Percentiles rank a stretch among this genome's conserved stretches.
phyloP scores from a whole-genome alignment of 1,140 invertebrate genomes.

The Cheumatopsyche charites region DNA sequence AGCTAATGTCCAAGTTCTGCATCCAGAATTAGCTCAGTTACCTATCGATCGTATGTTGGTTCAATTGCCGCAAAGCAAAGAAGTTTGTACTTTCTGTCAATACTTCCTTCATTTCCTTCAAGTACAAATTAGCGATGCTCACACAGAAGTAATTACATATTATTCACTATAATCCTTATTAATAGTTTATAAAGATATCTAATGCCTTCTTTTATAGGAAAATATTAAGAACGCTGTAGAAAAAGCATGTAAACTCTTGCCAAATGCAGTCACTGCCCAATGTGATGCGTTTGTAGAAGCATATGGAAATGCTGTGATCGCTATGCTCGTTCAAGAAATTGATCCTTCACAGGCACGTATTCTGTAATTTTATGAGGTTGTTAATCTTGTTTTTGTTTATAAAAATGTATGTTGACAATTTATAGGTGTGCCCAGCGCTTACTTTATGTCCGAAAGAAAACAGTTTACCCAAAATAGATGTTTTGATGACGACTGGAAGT shows the following conservation, averaged over 20 bases:
- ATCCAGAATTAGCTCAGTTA: slow-evolving; percentile 61
- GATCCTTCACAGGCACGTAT: slow-evolving; percentile 71
- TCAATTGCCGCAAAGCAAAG: slow-evolving; percentile 58
- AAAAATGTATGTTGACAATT: slow-evolving; percentile 10
- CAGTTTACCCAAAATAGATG: slow-evolving; percentile 61
- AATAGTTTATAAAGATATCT: no score
- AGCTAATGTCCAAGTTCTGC: slow-evolving; percentile 50
- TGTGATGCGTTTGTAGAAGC: slow-evolving; percentile 78
- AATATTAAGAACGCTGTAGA: slow-evolving; percentile 69
- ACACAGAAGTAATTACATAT: slow-evolving; percentile 65
- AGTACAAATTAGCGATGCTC: slow-evolving; percentile 70
- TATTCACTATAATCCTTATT: slow-evolving; percentile 27
- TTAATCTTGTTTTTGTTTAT: neutral
- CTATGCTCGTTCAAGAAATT: slow-evolving; percentile 78
- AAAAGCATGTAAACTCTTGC: slow-evolving; percentile 72
- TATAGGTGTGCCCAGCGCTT: slow-evolving; percentile 70
- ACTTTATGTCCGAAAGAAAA: slow-evolving; percentile 62
- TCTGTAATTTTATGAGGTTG: no score
- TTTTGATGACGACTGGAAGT: slow-evolving; percentile 61
- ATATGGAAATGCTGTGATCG: slow-evolving; percentile 79
- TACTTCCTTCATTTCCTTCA: slow-evolving; percentile 83
- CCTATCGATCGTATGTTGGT: slow-evolving; percentile 70
- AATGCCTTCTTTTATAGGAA: slow-evolving; percentile 59
- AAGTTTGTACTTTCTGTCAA: slow-evolving; percentile 79
- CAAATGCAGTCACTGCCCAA: slow-evolving; percentile 65